phyloP scores from a whole-genome alignment of 2,888 invertebrate species.

The Petrolisthes manimaculis region DNA sequence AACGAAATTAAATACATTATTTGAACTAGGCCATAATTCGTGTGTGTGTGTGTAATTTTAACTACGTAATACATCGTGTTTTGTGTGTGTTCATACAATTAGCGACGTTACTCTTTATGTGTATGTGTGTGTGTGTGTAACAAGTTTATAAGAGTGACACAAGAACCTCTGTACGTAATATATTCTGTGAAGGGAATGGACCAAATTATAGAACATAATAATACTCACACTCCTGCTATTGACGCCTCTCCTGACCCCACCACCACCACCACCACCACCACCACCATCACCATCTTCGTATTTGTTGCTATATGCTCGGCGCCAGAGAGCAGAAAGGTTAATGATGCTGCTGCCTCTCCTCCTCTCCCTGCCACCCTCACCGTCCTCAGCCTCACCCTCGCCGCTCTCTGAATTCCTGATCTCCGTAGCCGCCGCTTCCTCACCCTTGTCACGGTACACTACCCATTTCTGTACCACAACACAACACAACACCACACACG shows the following conservation, averaged over 20 bases:
- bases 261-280: conserved; percentile 13
- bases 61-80: too few relatives aligned
- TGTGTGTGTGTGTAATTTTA: too few relatives aligned
- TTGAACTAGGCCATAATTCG: too few relatives aligned
- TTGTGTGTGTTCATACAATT: too few relatives aligned
- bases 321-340: conserved; percentile 34
- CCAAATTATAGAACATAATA: not conserved
- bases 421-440: conserved; percentile 40
- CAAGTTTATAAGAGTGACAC: too few relatives aligned
- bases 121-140: too few relatives aligned
- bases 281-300: conserved; percentile 42
- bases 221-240: not conserved
- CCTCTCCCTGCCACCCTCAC: not conserved
- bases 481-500: not conserved
- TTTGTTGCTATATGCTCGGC: conserved; percentile 46
- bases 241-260: not conserved
- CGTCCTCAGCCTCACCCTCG: not conserved
- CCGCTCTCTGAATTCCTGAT: not conserved
- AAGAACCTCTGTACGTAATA: too few relatives aligned
- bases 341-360: conserved; percentile 20
- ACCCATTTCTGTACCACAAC: conserved; percentile 35
- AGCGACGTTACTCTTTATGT: too few relatives aligned
- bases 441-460: conserved; percentile 53
- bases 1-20: too few relatives aligned
- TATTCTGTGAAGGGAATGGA: not conserved